Evolutionary conservation across 2,888 invertebrate genomes (phyloP).

Genomic region (Amiota communis): DNA sequence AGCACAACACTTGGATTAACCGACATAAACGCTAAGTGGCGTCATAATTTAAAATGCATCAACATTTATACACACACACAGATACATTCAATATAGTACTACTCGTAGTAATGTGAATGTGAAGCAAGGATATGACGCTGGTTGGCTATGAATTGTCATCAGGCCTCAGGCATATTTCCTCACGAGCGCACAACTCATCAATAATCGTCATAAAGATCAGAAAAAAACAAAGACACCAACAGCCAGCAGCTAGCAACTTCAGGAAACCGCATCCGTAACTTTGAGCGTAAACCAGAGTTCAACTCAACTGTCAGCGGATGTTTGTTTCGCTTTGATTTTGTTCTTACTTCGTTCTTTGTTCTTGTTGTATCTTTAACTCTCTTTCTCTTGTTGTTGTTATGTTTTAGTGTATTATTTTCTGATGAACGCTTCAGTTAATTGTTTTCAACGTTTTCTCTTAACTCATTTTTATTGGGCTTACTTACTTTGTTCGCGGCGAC

Average conservation of each 20-base stretch:
- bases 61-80: conserved; percentile 22
- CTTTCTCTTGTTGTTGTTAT: no score
- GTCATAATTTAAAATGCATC: conserved; percentile 71
- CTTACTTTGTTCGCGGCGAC: conserved; percentile 25
- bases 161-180: conserved; percentile 53
- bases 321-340: conserved; percentile 15
- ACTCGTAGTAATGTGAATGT: conserved; percentile 41
- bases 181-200: conserved; percentile 57
- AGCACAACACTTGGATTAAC: conserved; percentile 53
- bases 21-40: conserved; percentile 71
- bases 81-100: conserved; percentile 33
- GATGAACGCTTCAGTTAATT: conserved; percentile 33
- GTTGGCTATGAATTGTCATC: conserved; percentile 61
- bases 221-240: conserved; percentile 48
- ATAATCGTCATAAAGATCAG: conserved; percentile 64
- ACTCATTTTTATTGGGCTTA: conserved; percentile 22
- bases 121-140: conserved; percentile 30
- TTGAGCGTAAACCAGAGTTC: neutral
- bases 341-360: neutral
- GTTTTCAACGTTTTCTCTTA: conserved; percentile 25
- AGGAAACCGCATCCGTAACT: conserved; percentile 5
- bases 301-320: conserved; percentile 1
- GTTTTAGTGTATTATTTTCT: neutral
- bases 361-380: neutral
- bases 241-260: conserved; percentile 38